Evolutionary conservation across 2,797 vertebrate genomes (phyloP).

Genomic region (Halcyon badia): DNA sequence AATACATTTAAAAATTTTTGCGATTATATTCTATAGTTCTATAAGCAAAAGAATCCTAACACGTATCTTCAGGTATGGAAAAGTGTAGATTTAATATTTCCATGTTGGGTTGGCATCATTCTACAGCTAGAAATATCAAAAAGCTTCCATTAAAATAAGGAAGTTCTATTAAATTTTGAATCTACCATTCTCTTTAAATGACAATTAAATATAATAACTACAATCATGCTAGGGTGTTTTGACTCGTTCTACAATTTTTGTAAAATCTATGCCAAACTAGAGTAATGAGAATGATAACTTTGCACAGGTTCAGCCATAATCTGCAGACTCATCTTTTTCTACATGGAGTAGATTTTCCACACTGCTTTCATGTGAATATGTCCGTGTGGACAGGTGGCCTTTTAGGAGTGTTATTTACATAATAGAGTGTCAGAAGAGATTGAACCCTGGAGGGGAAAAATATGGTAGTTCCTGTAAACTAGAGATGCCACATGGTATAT

Average conservation of each 20-base stretch:
- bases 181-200: not conserved
- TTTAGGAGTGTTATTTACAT: not conserved
- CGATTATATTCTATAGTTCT: not conserved
- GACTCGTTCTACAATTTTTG: not conserved
- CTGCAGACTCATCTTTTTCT: not conserved
- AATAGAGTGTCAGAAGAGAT: not conserved
- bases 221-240: not conserved
- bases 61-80: not conserved
- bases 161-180: not conserved
- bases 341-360: not conserved
- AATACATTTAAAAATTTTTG: not conserved
- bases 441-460: not conserved
- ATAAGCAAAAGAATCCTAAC: not conserved
- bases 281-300: not conserved
- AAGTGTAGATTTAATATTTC: not conserved
- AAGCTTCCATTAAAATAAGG: not conserved
- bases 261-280: not conserved
- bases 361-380: not conserved
- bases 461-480: not conserved
- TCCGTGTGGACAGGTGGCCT: not conserved
- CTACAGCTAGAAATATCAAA: not conserved
- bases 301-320: not conserved
- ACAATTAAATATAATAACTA: not conserved
- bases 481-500: not conserved
- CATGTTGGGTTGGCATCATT: not conserved